Percentiles rank a stretch among this genome's conserved stretches.
phyloP scores from a whole-genome alignment of 2,797 vertebrate species.

The Enteromius argenteus region DNA sequence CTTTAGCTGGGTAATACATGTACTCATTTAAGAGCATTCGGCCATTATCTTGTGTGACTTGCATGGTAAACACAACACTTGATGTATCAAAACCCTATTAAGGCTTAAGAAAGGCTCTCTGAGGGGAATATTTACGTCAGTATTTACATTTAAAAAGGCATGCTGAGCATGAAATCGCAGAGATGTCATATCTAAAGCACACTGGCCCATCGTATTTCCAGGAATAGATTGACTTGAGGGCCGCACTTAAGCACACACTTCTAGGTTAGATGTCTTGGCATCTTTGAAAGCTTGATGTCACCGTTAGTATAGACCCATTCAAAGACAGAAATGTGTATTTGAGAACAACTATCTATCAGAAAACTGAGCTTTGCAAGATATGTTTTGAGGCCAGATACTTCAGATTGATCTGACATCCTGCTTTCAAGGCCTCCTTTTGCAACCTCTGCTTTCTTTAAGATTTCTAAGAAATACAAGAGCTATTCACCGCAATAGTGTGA shows the following conservation, averaged over 20 bases:
- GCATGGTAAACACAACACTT: constrained; percentile 37
- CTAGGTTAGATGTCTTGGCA: constrained; percentile 30
- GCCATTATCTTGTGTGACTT: constrained; percentile 37
- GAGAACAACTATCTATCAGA: constrained; percentile 34
- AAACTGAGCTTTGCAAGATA: constrained; percentile 2
- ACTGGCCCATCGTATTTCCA: constrained; percentile 18
- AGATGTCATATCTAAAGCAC: constrained; percentile 28
- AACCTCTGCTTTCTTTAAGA: constrained; percentile 21
- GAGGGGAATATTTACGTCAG: constrained; percentile 8
- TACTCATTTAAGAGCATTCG: constrained; percentile 49
- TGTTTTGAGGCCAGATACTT: background rate
- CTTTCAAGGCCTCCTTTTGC: constrained; percentile 30
- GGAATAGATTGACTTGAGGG: constrained; percentile 35
- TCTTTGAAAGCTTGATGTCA: constrained; percentile 38
- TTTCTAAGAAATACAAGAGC: constrained; percentile 37
- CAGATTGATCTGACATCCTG: background rate
- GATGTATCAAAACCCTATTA: constrained; percentile 38
- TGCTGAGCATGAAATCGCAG: constrained; percentile 22
- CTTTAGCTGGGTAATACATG: constrained; percentile 48
- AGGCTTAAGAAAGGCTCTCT: background rate
- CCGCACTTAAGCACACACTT: constrained; percentile 12
- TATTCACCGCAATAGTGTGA: constrained; percentile 25
- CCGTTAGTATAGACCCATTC: background rate
- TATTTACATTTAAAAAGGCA: constrained; percentile 36
- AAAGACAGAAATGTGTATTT: constrained; percentile 32